A percentile compares a stretch with the other conserved stretches of the same genome.
phyloP scores from a whole-genome alignment of 1,140 invertebrate genomes.

The Potamilus streckersoni region DNA sequence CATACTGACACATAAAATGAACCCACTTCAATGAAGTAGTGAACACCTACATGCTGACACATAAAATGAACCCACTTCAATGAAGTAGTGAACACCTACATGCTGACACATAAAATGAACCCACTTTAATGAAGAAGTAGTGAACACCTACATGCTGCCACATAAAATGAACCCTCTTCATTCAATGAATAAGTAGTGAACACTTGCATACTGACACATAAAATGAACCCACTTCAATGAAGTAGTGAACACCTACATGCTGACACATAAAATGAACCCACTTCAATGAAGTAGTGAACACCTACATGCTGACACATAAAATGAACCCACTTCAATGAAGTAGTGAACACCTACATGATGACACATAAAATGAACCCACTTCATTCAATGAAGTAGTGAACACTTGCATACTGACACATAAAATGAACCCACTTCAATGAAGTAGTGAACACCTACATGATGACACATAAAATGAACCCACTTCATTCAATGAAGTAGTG shows the following conservation, averaged over 20 bases:
- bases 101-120: not conserved
- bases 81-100: no score
- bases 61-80: no score
- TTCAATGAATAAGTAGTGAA: no score
- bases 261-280: conserved; percentile 29
- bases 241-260: conserved; percentile 47
- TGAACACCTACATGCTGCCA: conserved; percentile 57
- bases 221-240: not conserved
- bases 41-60: conserved; percentile 41
- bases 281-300: no score
- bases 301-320: conserved; percentile 43
- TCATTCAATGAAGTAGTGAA: not conserved
- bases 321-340: no score
- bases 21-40: no score
- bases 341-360: no score
- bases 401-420: conserved; percentile 56
- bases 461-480: conserved; percentile 32
- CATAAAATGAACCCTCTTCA: no score
- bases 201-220: conserved; percentile 40
- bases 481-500: no score
- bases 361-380: not conserved
- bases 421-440: no score
- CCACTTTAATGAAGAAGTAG: not conserved
- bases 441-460: conserved; percentile 18
- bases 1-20: conserved; percentile 45